Conservation (phyloP, 2,888 invertebrate species). For the Entomobrya multifasciata region DNA sequence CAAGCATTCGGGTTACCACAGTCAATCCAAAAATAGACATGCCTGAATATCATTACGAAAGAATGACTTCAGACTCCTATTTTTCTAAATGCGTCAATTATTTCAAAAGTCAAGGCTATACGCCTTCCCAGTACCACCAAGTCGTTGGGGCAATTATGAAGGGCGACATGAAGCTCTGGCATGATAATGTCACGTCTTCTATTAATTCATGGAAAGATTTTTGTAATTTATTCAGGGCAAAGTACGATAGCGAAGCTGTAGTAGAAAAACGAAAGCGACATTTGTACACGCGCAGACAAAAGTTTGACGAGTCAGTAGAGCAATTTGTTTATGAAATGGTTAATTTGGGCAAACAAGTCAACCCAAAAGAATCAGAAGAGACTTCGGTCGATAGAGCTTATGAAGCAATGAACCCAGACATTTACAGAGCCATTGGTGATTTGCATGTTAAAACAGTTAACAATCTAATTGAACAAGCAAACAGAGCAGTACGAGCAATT, state of each 20-base stretch:
- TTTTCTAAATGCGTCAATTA: background rate
- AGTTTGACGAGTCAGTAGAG: conserved; percentile 29
- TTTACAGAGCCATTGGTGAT: conserved; percentile 6
- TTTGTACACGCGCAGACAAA: conserved; percentile 19
- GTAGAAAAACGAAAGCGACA: conserved; percentile 12
- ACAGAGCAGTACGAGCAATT: background rate
- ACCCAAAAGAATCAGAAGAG: background rate
- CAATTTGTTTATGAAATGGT: conserved; percentile 39
- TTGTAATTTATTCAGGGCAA: background rate
- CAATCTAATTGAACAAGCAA: background rate
- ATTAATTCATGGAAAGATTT: conserved; percentile 38
- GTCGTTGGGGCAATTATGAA: background rate
- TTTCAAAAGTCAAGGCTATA: background rate
- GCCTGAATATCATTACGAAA: background rate
- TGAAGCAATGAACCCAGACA: background rate
- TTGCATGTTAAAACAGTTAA: background rate
- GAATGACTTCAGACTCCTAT: background rate
- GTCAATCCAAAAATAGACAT: background rate
- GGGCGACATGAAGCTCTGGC: background rate
- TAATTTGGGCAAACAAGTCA: conserved; percentile 32
- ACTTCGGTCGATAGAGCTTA: conserved; percentile 4
- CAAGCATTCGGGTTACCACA: too few relatives aligned
- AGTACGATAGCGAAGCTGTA: conserved; percentile 12
- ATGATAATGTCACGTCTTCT: conserved; percentile 60
- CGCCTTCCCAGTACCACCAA: background rate